phyloP scores from a whole-genome alignment of 2,797 vertebrate genomes.

The Chiloscyllium punctatum region DNA sequence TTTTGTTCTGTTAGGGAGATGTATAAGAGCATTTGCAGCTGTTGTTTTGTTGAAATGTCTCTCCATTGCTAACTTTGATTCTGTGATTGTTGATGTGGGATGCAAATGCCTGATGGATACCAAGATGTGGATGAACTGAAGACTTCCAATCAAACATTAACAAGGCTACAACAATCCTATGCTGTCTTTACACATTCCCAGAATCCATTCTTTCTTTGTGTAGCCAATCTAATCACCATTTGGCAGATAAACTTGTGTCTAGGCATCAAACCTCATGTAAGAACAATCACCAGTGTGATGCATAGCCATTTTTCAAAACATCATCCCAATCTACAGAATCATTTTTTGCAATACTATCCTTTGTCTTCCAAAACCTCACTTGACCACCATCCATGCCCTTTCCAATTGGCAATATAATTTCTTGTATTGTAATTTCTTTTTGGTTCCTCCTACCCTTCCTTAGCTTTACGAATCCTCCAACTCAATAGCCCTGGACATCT shows the following conservation, averaged over 20 bases:
- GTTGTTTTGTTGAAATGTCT: not conserved
- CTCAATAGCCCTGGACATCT: not conserved
- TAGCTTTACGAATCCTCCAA: not conserved
- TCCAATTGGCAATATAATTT: not conserved
- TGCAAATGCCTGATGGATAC: not conserved
- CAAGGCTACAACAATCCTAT: not conserved
- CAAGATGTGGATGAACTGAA: not conserved
- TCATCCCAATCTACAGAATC: not conserved
- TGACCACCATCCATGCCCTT: not conserved
- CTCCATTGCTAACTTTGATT: not conserved
- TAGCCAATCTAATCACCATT: not conserved
- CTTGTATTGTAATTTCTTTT: not conserved
- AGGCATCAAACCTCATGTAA: not conserved
- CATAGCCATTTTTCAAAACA: not conserved
- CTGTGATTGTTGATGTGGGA: not conserved
- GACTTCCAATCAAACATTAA: not conserved
- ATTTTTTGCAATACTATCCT: not conserved
- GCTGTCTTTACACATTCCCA: not conserved
- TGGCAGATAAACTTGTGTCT: not conserved
- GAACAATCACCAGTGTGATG: not conserved
- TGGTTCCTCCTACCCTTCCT: not conserved
- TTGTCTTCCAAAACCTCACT: not conserved
- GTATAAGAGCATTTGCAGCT: not conserved
- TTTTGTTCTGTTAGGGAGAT: not conserved
- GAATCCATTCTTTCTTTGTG: not conserved